Evolutionary conservation across 2,888 invertebrate species (phyloP), one percentile per base, ranked within the genome.

Genomic region (Lochmaea crataegi): DNA sequence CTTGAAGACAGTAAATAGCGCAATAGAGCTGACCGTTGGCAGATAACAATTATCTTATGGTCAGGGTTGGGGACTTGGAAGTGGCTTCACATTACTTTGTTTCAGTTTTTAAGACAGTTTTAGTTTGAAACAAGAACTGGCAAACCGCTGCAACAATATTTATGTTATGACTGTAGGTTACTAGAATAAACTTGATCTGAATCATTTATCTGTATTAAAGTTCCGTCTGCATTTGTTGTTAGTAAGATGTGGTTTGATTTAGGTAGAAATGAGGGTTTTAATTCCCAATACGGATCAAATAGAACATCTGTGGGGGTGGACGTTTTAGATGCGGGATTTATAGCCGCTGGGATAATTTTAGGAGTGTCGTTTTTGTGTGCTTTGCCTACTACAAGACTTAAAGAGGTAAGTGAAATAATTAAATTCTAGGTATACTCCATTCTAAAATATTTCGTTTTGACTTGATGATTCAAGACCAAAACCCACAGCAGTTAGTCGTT

Each of bases 251-350:
- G 76, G 76, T 85, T 85, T 75, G 80, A 80, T 77, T 84, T 83
- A 12, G 84, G 85, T 60, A 82, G 88, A 72, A 65, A 74, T 1
- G 86, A 87, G 72, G 84, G 85, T 2, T 88, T 86, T 79, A 88
- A 88, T 0, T 84, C 87, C 0, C 84, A 84, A 74, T 89, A 87
- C 77, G 74, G 77, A 0, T 78, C 84, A 61, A 80, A 86, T 75
- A 82, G 84, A 69, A 86, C 86, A 2, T 80, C 88, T 2, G 88
- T 87, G 14, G 85, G 85, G 2, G 83, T 86, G 0, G 88, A 89
- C 78, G 84, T 88, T n/a, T 75, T 88, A n/a, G 87, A 87, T 76
- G 83, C 83, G 2, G 87, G 87, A 14, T 82, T 89, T 53, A 84
- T 88, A 38, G 75, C 82, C 2, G 83, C 86, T 6, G 87, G 88